Percentiles rank a stretch among this genome's conserved stretches.
These are phyloP conservation scores for Heteromyza rotundicornis DNA, from an alignment of 2,888 invertebrate genomes.

Conservation along the genomic window DNA sequence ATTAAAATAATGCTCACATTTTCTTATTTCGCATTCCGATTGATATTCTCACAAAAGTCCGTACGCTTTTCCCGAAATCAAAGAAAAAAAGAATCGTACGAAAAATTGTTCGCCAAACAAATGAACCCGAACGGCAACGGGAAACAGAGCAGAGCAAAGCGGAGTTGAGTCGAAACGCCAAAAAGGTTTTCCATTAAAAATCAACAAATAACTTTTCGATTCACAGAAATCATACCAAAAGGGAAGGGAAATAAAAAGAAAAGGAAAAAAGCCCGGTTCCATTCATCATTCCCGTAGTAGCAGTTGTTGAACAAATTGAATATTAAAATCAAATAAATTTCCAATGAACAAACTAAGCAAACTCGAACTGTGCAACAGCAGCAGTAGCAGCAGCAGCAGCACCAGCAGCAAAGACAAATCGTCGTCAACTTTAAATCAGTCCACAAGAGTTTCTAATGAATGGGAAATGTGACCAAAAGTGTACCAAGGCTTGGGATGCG, in stretches of 20 bases:
- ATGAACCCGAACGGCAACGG: constrained; percentile 11
- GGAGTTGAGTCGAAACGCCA: background rate
- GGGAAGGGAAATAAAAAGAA: background rate
- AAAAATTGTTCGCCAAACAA: background rate
- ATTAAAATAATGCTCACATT: constrained; percentile 11
- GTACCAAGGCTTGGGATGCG: background rate
- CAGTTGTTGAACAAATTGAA: constrained; percentile 33
- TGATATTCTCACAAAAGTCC: background rate
- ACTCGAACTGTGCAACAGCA: too few relatives aligned
- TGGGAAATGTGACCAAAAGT: background rate
- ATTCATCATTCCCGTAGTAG: constrained; percentile 5
- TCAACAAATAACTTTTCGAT: too few relatives aligned
- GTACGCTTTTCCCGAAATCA: background rate
- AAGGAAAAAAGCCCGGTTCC: background rate
- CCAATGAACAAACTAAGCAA: constrained; percentile 31
- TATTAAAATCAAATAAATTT: constrained; percentile 41
- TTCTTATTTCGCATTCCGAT: constrained; percentile 14
- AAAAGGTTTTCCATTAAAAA: constrained; percentile 2
- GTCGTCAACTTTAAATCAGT: background rate
- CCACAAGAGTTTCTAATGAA: background rate
- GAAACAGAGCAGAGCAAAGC: background rate
- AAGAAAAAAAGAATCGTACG: background rate
- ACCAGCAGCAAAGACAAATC: background rate
- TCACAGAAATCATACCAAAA: background rate
- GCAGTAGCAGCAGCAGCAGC: too few relatives aligned